A percentile compares a stretch with the other conserved stretches of the same genome.
These are phyloP conservation scores for Gorsachius magnificus DNA, from an alignment of 2,797 vertebrate species.

Conservation along the genomic window DNA sequence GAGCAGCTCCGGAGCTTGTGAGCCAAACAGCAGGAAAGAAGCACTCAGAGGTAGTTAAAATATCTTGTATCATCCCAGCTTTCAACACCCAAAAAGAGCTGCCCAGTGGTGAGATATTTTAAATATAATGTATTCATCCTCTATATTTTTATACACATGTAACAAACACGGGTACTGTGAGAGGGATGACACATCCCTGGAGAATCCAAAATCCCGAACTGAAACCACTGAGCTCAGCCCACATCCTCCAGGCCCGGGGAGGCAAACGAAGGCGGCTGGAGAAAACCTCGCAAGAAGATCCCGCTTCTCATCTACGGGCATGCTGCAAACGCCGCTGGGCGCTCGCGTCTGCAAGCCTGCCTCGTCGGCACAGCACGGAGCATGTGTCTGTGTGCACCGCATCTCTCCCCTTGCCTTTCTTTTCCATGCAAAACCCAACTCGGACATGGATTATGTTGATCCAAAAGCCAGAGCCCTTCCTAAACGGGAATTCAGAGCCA, in stretches of 20 bases:
- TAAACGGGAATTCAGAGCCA: neutral
- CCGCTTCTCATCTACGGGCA: neutral
- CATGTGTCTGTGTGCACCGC: fast-evolving
- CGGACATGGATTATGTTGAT: fast-evolving
- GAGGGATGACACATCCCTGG: constrained; percentile 46
- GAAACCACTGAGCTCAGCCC: constrained; percentile 43
- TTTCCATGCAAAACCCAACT: neutral
- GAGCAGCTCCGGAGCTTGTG: fast-evolving
- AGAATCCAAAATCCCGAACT: constrained; percentile 14
- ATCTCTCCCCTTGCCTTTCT: neutral
- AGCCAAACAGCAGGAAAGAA: neutral
- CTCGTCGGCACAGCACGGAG: fast-evolving
- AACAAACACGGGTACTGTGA: neutral
- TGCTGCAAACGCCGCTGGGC: fast-evolving
- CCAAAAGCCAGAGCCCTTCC: neutral
- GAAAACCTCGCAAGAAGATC: neutral
- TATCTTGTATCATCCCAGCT: neutral
- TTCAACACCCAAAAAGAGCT: neutral
- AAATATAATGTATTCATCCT: neutral
- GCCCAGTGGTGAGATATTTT: constrained; percentile 33
- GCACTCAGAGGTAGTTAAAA: neutral
- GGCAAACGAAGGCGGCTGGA: neutral
- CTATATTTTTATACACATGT: constrained; percentile 30
- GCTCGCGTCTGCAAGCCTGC: fast-evolving
- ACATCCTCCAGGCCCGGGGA: neutral